Base-by-base conservation (phyloP, 2,113 vertebrate species). In the Sebastes fasciatus region DNA sequence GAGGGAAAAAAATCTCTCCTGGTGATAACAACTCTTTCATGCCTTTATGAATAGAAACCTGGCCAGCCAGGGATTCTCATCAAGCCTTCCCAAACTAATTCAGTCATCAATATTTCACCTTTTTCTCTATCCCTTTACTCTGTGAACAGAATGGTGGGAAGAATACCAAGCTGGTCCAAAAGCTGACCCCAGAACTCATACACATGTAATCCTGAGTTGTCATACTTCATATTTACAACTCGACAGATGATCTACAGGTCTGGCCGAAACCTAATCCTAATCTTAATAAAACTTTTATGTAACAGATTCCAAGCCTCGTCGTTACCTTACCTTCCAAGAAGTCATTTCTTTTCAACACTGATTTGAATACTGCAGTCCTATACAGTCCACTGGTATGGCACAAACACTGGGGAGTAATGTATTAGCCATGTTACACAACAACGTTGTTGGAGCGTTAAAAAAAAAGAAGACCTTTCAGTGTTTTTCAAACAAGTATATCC, bases 51-150 rank as follows among this genome's bases (percentile, higher is more conserved):
- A 67, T 13, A 76, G 84, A 91, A 90, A 86, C 92, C 95, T 91
- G 95, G 94, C 95, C 95, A 89, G 95, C 95, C 95, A 95, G 95
- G 80, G 86, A 82, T 84, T 78, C 87, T 86, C 70, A 82, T 74
- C 77, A 77, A 65, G 34, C 82, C 77, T 80, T 83, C 82, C 71
- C 62, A 52, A 69, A 79, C 82, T 26, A 17, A 2, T 21, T 79
- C 79, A 85, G 60, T 84, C 78, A 73, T 78, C 72, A 62, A 64
- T 6, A 70, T 61, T 86, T 73, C 58, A 61, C 54, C 63, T 84
- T 62, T 73, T 62, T n/a, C 26, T 70, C 43, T 17, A 82, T 77
- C 80, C 77, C 75, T 82, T 80, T 82, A 57, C 60, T 81, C 66
- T 66, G 51, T 34, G 66, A 40, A 64, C n/a, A 72, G 54, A 80